Evolutionary conservation across 2,113 vertebrate genomes (phyloP), one percentile per base, ranked within the genome.

Genomic region (Chionodraco myersi): DNA sequence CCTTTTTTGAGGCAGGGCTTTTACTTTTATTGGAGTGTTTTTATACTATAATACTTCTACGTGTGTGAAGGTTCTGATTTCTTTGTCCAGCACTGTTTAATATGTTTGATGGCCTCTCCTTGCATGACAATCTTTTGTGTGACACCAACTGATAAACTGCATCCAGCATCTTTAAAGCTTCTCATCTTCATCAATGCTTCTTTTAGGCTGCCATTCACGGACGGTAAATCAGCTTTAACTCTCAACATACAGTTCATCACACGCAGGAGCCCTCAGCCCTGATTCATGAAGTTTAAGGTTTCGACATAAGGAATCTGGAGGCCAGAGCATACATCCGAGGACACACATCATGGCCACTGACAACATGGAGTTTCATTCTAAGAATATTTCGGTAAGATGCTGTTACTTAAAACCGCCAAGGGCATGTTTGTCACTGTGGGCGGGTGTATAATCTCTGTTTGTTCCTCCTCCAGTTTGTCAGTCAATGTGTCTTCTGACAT

Each of bases 251-350:
- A 44, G 59, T 64, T 72, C 64, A 83, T 91, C 74, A 74, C 54
- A 23, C 21, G 36, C 36, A 41, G 14, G 13, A 30, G 74, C 9
- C 51, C 36, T 69, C 83, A 67, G 63, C 75, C 54, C 77, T 73
- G 87, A 89, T 90, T 89, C 83, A 77, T 85, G 64, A 75, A 72
- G 75, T 83, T 71, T 91, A 44, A 45, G 75, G 75, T 91, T 90
- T 89, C 88, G 68, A 52, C 74, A 49, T 21, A 34, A 60, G 71
- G 66, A 88, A 78, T 80, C 59, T 5, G 4, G 60, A 75, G 68
- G 51, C 70, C 62, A 30, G 51, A 51, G 48, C 77, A 47, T 69
- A 12, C 60, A 13, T 85, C 69, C 45, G 54, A 59, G 58, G 14
- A 84, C 76, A 73, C 89, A 72, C 67, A 88, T 85, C 83, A 72